Evolutionary conservation across 2,797 vertebrate genomes (phyloP).

Genomic region (Betta splendens): DNA sequence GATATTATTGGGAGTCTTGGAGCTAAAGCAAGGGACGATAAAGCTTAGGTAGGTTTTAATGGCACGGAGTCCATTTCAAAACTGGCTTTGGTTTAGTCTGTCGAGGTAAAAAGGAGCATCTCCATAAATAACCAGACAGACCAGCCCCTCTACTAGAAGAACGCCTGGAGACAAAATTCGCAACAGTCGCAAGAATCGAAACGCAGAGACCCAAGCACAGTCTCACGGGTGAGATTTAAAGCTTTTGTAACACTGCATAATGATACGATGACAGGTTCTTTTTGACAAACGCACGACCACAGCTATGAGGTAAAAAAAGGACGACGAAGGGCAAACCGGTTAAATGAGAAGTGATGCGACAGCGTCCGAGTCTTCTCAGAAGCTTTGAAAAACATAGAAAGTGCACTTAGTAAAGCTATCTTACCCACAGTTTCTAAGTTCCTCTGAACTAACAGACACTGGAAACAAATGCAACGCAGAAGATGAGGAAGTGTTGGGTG

Average conservation of each 20-base stretch:
- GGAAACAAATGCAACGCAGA: slow-evolving; percentile 27
- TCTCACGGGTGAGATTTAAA: slow-evolving; percentile 74
- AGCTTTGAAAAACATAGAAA: slow-evolving; percentile 78
- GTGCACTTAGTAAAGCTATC: slow-evolving; percentile 89
- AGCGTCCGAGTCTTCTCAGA: slow-evolving; percentile 53
- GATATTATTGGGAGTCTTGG: slow-evolving; percentile 40
- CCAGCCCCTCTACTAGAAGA: slow-evolving; percentile 51
- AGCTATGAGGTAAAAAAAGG: slow-evolving; percentile 69
- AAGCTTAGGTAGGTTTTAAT: slow-evolving; percentile 68
- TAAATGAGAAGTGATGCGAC: slow-evolving; percentile 83
- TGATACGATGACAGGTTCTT: slow-evolving; percentile 74
- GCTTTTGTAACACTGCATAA: slow-evolving; percentile 82
- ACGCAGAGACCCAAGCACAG: slow-evolving; percentile 35
- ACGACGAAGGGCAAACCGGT: slow-evolving; percentile 55
- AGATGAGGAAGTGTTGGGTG: slow-evolving; percentile 46
- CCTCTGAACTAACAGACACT: slow-evolving; percentile 49
- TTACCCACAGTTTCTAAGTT: slow-evolving; percentile 63
- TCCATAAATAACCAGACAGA: slow-evolving; percentile 56
- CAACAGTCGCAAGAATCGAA: slow-evolving; percentile 67
- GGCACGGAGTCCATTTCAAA: slow-evolving; percentile 65
- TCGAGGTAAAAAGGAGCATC: slow-evolving; percentile 56
- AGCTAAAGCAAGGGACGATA: slow-evolving; percentile 67
- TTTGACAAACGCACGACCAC: slow-evolving; percentile 44
- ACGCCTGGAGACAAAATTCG: slow-evolving; percentile 44
- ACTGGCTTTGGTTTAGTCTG: slow-evolving; percentile 81